These are phyloP conservation scores for Panopea generosa DNA, from an alignment of 2,888 invertebrate genomes.

Conservation along the genomic window DNA sequence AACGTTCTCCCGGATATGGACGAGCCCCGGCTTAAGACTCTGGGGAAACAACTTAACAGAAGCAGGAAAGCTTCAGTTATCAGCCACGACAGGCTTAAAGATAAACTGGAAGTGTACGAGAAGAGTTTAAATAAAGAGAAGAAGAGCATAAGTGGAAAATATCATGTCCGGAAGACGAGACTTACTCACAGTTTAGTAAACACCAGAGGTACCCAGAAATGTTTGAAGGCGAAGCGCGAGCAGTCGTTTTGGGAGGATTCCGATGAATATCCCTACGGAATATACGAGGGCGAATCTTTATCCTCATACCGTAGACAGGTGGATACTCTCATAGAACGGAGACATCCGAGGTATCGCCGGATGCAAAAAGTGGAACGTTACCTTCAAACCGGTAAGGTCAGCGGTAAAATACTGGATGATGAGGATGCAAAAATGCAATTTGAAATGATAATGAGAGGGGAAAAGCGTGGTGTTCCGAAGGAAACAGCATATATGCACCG, in stretches of 20 bases:
- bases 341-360: slow-evolving; percentile 51
- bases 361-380: slow-evolving; percentile 38
- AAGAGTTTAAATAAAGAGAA: slow-evolving; percentile 53
- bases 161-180: slow-evolving; percentile 18
- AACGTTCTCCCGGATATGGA: slow-evolving; percentile 62
- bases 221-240: slow-evolving; percentile 41
- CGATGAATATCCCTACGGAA: slow-evolving; percentile 57
- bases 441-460: slow-evolving; percentile 41
- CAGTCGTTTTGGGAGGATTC: slow-evolving; percentile 50
- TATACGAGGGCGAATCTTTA: slow-evolving; percentile 54
- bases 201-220: slow-evolving; percentile 52
- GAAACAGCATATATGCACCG: slow-evolving; percentile 17
- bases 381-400: slow-evolving; percentile 33
- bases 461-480: slow-evolving; percentile 6
- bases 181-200: slow-evolving; percentile 43
- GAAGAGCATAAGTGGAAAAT: slow-evolving; percentile 44
- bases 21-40: slow-evolving; percentile 54
- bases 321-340: slow-evolving; percentile 45
- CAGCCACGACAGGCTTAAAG: slow-evolving; percentile 30
- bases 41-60: slow-evolving; percentile 56
- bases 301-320: slow-evolving; percentile 48
- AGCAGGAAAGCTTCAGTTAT: slow-evolving; percentile 53
- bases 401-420: slow-evolving; percentile 39
- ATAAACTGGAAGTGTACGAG: slow-evolving; percentile 35
- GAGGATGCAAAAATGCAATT: slow-evolving; percentile 48